A percentile compares a stretch with the other conserved stretches of the same genome.
These are phyloP conservation scores for Odocoileus hemionus DNA, from an alignment of 2,113 vertebrate genomes.

Conservation along the genomic window DNA sequence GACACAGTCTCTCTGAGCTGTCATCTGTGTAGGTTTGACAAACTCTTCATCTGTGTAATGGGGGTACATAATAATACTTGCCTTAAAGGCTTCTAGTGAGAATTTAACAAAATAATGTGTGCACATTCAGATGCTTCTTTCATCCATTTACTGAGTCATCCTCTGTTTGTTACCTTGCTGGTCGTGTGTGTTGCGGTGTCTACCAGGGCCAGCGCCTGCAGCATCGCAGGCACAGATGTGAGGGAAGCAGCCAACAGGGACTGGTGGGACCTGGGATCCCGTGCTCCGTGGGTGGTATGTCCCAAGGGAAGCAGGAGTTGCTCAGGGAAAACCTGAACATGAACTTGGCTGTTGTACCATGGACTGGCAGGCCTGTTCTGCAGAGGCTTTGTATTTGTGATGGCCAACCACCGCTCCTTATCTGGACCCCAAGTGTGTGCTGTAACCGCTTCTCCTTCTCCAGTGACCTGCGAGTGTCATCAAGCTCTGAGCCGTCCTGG, in stretches of 20 bases:
- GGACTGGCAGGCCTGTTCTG: background rate
- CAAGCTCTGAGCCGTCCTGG: background rate
- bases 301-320: background rate
- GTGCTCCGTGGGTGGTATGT: background rate
- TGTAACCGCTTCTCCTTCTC: background rate
- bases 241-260: accelerated
- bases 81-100: background rate
- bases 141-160: background rate
- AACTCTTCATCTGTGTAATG: background rate
- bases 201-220: background rate
- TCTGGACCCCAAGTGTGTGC: too few species aligned
- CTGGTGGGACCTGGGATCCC: background rate
- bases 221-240: background rate
- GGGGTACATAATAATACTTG: background rate
- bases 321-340: background rate
- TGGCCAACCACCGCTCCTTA: background rate
- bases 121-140: background rate
- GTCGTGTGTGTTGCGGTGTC: background rate
- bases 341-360: background rate
- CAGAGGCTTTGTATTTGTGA: background rate
- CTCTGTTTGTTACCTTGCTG: background rate
- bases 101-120: background rate
- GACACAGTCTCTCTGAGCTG: background rate
- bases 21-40: background rate
- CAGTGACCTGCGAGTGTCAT: background rate